These are phyloP conservation scores for Leptinotarsa peninsularis DNA, from an alignment of 2,888 invertebrate genomes.

Conservation along the genomic window DNA sequence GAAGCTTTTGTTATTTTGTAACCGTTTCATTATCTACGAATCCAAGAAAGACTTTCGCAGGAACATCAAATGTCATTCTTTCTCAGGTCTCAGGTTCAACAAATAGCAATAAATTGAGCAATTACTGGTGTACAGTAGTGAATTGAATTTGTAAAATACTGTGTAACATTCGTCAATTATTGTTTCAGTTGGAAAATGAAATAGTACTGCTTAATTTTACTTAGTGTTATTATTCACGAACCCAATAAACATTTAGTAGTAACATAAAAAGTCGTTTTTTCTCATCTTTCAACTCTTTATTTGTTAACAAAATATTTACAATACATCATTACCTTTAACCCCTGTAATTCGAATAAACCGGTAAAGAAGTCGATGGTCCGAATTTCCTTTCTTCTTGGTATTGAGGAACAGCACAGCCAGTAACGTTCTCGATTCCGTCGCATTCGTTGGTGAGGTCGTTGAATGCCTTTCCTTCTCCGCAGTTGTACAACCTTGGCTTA, in stretches of 20 bases:
- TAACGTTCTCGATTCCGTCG: constrained; percentile 82
- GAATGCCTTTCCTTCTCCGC: constrained; percentile 82
- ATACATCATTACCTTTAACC: neutral
- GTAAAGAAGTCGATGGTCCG: constrained; percentile 2
- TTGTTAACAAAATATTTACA: constrained; percentile 9
- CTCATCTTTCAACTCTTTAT: neutral
- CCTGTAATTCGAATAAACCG: constrained; percentile 15
- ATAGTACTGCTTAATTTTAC: no score
- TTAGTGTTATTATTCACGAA: neutral
- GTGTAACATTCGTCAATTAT: no score
- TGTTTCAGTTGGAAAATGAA: no score
- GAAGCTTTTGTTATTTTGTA: no score
- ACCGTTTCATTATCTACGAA: no score
- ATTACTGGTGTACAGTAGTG: no score
- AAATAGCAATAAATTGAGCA: no score
- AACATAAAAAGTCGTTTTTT: neutral
- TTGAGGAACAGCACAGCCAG: constrained; percentile 72
- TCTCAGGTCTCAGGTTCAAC: no score
- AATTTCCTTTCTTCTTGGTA: constrained; percentile 30
- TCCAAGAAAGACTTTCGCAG: no score
- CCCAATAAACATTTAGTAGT: neutral
- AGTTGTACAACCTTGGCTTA: constrained; percentile 80
- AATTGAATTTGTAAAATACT: no score
- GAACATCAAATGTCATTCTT: no score
- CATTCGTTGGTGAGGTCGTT: constrained; percentile 80